phyloP scores from a whole-genome alignment of 2,797 vertebrate genomes.

The Gallinago stenura region DNA sequence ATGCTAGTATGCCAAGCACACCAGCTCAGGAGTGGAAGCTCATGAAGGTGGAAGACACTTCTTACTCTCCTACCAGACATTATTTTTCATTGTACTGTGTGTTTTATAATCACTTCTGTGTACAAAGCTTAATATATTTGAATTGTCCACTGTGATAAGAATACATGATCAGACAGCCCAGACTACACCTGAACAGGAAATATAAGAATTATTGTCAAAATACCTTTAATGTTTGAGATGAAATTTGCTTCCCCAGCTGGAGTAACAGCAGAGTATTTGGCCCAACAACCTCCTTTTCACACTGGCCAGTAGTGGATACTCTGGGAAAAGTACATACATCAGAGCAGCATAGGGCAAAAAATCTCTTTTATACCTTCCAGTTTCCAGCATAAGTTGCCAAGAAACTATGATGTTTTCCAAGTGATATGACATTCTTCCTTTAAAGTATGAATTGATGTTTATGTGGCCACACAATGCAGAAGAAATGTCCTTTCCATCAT shows the following conservation, averaged over 20 bases:
- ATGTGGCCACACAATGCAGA: background rate
- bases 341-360: background rate
- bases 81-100: background rate
- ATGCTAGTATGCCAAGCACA: background rate
- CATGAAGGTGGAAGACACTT: background rate
- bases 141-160: background rate
- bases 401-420: background rate
- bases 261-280: background rate
- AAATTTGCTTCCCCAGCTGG: background rate
- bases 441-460: background rate
- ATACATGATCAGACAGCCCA: background rate
- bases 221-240: background rate
- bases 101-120: background rate
- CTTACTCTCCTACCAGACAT: background rate
- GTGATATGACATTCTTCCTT: background rate
- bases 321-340: background rate
- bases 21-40: background rate
- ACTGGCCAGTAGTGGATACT: background rate
- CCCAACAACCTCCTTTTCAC: background rate
- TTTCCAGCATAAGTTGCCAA: background rate
- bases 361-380: background rate
- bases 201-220: background rate
- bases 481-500: background rate
- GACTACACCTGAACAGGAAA: background rate
- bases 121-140: background rate